A percentile compares a stretch with the other conserved stretches of the same genome.
These are phyloP conservation scores for Bombus huntii DNA, from an alignment of 1,140 invertebrate genomes.

Conservation along the genomic window DNA sequence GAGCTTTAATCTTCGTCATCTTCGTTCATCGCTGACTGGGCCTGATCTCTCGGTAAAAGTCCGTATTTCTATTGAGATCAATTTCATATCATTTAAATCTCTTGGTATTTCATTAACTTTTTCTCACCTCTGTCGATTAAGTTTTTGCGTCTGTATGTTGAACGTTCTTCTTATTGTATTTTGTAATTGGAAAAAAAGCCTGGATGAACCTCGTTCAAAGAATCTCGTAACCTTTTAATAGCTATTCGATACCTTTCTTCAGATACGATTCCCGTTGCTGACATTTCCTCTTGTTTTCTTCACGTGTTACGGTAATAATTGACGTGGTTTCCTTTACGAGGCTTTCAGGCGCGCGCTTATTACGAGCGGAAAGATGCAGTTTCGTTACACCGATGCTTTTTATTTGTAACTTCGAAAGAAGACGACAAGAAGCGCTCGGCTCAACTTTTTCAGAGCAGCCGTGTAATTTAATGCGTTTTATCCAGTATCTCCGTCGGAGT, in stretches of 20 bases:
- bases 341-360: conserved; percentile 6
- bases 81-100: background rate
- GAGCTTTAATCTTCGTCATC: conserved; percentile 16
- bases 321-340: conserved; percentile 27
- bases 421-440: conserved; percentile 10
- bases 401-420: background rate
- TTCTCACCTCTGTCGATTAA: background rate
- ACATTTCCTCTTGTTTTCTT: conserved; percentile 12
- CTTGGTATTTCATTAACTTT: background rate
- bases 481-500: background rate
- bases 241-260: background rate
- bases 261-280: background rate
- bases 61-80: background rate
- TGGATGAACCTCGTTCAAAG: background rate
- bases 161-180: background rate
- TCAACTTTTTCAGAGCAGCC: background rate
- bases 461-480: conserved; percentile 45
- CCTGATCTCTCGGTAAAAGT: background rate
- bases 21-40: too few species aligned
- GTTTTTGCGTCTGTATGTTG: background rate
- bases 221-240: conserved; percentile 3
- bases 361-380: conserved; percentile 31
- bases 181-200: background rate
- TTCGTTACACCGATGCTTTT: conserved; percentile 34
- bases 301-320: conserved; percentile 23